phyloP scores from a whole-genome alignment of 1,140 invertebrate species.

The Sminthurides bifidus region DNA sequence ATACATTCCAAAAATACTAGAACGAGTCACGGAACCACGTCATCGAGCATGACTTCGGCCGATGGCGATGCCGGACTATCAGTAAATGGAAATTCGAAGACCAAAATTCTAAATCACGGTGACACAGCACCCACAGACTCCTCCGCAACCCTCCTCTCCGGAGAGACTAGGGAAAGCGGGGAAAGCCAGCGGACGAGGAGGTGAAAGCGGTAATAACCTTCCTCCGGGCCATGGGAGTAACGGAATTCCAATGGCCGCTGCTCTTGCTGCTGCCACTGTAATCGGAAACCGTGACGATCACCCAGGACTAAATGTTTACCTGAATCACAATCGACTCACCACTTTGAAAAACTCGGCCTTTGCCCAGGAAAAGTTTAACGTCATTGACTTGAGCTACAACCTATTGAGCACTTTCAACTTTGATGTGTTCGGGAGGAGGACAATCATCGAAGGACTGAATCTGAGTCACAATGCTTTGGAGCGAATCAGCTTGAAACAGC shows the following conservation, averaged over 20 bases:
- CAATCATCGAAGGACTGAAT: constrained; percentile 65
- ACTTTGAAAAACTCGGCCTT: constrained; percentile 49
- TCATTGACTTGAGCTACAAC: constrained; percentile 61
- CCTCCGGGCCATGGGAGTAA: not conserved
- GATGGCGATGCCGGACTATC: too few relatives aligned
- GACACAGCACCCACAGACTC: too few relatives aligned
- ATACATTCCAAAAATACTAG: too few relatives aligned
- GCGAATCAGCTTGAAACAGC: constrained; percentile 35
- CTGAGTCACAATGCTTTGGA: constrained; percentile 62
- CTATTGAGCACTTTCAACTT: constrained; percentile 54
- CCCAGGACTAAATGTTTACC: constrained; percentile 55
- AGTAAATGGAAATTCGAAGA: too few relatives aligned
- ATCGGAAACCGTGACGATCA: not conserved
- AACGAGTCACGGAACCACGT: too few relatives aligned
- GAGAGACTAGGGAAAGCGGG: too few relatives aligned
- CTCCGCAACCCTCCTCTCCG: too few relatives aligned
- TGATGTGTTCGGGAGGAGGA: constrained; percentile 57
- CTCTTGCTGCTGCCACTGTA: not conserved
- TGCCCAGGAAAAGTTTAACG: constrained; percentile 41
- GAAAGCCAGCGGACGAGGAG: too few relatives aligned
- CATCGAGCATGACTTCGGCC: too few relatives aligned
- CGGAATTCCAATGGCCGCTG: not conserved
- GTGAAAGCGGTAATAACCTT: too few relatives aligned
- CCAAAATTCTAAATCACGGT: too few relatives aligned
- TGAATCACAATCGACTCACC: constrained; percentile 53